Conservation (phyloP, 2,888 invertebrate genomes). For the Flexamia atlantica region DNA sequence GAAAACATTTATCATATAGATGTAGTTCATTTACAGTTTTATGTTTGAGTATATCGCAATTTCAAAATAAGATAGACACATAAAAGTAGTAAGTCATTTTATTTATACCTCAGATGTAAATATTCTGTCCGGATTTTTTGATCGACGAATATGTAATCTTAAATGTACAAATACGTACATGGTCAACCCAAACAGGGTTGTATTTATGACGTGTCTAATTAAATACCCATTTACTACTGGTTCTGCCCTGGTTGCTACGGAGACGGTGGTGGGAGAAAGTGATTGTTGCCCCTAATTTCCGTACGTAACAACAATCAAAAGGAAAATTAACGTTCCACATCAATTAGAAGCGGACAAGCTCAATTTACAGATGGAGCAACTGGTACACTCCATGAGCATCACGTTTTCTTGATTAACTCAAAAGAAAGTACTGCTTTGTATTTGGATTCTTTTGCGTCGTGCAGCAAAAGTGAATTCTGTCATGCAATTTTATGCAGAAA, state of each 20-base stretch:
- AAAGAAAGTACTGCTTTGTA: background rate
- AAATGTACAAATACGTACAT: background rate
- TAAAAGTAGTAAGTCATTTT: too few species aligned
- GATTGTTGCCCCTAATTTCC: background rate
- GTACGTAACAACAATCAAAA: background rate
- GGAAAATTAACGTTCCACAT: conserved; percentile 8
- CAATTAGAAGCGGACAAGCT: conserved; percentile 18
- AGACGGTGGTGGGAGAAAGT: conserved; percentile 15
- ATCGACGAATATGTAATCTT: background rate
- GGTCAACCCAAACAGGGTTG: background rate
- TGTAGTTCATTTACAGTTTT: too few species aligned
- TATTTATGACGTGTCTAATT: conserved; percentile 2
- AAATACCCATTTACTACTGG: conserved; percentile 2
- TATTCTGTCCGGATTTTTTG: too few species aligned
- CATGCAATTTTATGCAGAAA: too few species aligned
- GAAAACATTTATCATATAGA: too few species aligned
- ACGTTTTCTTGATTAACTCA: background rate
- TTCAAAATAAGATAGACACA: too few species aligned
- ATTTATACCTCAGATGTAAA: too few species aligned
- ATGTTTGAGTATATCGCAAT: too few species aligned
- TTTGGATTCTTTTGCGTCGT: too few species aligned
- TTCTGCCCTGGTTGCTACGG: conserved; percentile 12
- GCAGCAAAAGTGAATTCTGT: too few species aligned
- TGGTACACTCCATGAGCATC: background rate
- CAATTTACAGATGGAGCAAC: background rate